Evolutionary conservation across 2,888 invertebrate genomes (phyloP), one percentile per base, ranked within the genome.

Genomic region (Acanthopleura granulata): DNA sequence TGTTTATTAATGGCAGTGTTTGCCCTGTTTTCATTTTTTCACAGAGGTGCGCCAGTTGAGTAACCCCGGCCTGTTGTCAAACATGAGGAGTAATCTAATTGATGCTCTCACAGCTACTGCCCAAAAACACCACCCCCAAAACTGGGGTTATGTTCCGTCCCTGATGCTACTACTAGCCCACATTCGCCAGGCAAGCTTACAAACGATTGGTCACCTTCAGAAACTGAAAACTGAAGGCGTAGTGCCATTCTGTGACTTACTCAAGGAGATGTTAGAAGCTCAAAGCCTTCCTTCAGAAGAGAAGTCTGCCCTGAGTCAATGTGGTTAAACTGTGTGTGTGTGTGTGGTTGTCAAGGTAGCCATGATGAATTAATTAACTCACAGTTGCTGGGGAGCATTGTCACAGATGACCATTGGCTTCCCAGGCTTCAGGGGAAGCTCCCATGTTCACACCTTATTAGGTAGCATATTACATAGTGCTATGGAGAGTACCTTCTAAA

Each of bases 221-320:
- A 82, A 79, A 61, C 80, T 86, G 49, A 87, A 87, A 77, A 78
- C 77, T 49, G 87, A 86, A 76, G 87, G 86, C 30, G 76, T 75
- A 25, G 86, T 87, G 72, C 79, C 81, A 12, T 86, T 87, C 79
- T 86, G 87, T 81, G 87, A 87, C 77, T 77, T 87, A 22, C 74
- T 87, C 14, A 84, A 82, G 18, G 87, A 87, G 77, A 87, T 87
- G 87, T 75, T 87, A 27, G 87, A 87, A 66, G 85, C 87, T 72
- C 80, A 83, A 78, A 83, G 78, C 73, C 76, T 78, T 14, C 77
- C 76, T 18, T 74, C 75, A 29, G 81, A 80, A 50, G 29, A 74
- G 4, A 70, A 72, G 66, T 74, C 66, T 27, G 66, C 66, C 25
- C 29, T 66, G 66, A 66, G 16, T 27, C 66, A 66, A 22, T 66